Evolutionary conservation across 2,113 vertebrate genomes (phyloP).

Genomic region (Larimichthys polyactis): DNA sequence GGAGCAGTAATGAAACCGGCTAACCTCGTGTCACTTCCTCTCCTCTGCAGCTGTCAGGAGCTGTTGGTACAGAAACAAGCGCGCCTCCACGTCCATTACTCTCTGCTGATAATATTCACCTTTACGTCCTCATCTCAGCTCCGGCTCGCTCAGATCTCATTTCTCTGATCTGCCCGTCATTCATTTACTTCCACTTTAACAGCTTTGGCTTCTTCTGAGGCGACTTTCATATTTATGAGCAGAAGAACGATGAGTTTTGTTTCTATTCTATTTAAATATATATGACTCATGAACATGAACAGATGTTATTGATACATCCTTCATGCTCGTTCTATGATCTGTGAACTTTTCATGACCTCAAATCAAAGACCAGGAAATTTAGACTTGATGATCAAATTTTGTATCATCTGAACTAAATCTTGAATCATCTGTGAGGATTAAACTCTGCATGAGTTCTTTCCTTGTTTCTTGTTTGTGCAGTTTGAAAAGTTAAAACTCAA

Average conservation of each 20-base stretch:
- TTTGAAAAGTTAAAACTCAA: no score
- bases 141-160: background rate
- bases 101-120: slow-evolving; percentile 28
- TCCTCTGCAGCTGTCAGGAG: slow-evolving; percentile 35
- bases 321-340: background rate
- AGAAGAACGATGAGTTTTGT: background rate
- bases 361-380: background rate
- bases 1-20: slow-evolving; percentile 21
- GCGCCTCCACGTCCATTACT: slow-evolving; percentile 20
- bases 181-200: background rate
- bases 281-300: background rate
- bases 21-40: slow-evolving; percentile 7
- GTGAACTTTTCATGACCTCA: background rate
- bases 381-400: no score
- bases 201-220: background rate
- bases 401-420: background rate
- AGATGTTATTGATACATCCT: background rate
- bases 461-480: no score
- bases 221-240: background rate
- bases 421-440: no score
- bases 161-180: slow-evolving; percentile 10
- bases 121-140: slow-evolving; percentile 39
- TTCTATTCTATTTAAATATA: background rate
- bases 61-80: slow-evolving; percentile 53
- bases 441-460: no score